A percentile compares a stretch with the other conserved stretches of the same genome.
Evolutionary conservation across 1,140 invertebrate species (phyloP).

Genomic region (Olivierus martensii): DNA sequence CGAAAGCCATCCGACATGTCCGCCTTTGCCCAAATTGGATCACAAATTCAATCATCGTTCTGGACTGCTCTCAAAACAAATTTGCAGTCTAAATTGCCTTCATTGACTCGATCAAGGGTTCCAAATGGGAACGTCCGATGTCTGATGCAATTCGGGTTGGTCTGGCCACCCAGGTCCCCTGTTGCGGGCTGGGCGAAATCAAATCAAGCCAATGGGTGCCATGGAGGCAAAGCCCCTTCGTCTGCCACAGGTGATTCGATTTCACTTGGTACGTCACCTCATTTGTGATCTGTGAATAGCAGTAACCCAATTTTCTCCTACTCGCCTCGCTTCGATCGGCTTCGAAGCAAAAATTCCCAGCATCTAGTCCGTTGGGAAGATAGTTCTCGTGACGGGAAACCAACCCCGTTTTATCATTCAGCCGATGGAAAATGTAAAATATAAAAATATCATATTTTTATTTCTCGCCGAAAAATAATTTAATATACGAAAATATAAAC

Average conservation of each 20-base stretch:
- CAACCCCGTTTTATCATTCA: no score
- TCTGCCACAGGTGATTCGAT: slow-evolving; percentile 17
- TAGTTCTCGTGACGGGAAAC: no score
- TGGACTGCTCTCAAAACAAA: slow-evolving; percentile 19
- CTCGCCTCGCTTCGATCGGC: no score
- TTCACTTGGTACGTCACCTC: slow-evolving; percentile 15
- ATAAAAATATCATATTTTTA: no score
- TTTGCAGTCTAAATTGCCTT: slow-evolving; percentile 20
- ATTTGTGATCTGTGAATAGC: slow-evolving; percentile 17
- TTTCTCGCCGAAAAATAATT: no score
- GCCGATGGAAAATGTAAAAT: no score
- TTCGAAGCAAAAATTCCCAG: no score
- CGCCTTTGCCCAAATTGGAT: slow-evolving; percentile 14
- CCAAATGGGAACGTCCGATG: slow-evolving; percentile 13
- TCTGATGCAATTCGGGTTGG: slow-evolving; percentile 10
- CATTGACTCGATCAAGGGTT: slow-evolving; percentile 18
- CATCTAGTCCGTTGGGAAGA: no score
- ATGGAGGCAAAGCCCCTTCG: neutral
- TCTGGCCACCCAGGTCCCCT: neutral
- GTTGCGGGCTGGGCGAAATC: slow-evolving; percentile 7
- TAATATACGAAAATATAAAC: no score
- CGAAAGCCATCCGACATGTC: neutral
- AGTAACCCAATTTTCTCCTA: slow-evolving; percentile 15
- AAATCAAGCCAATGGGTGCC: slow-evolving; percentile 11
- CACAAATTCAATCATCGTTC: slow-evolving; percentile 20